Evolutionary conservation across 2,113 vertebrate genomes (phyloP).

Genomic region (Gavialis gangeticus): DNA sequence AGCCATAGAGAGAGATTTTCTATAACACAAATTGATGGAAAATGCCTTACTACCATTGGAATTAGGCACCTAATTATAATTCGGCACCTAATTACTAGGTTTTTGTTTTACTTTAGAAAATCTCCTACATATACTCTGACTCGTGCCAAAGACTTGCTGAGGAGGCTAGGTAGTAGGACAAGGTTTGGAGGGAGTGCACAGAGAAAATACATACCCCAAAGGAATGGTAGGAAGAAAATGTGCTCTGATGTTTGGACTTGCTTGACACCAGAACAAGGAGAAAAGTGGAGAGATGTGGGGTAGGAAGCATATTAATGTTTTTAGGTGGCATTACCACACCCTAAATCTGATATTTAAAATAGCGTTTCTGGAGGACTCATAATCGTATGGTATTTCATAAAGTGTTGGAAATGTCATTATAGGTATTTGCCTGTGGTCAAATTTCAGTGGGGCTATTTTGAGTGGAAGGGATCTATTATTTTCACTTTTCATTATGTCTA

Average conservation of each 20-base stretch:
- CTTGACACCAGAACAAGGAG: conserved; percentile 18
- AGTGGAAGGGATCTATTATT: not conserved
- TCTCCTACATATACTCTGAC: conserved; percentile 41
- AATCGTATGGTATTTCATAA: not conserved
- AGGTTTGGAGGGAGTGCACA: not conserved
- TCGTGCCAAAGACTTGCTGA: not conserved
- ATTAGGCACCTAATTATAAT: conserved; percentile 55
- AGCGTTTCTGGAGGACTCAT: not conserved
- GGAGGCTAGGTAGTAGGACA: not conserved
- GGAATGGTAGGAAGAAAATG: not conserved
- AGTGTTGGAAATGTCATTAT: not conserved
- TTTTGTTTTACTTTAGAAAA: conserved; percentile 45
- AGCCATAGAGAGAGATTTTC: conserved; percentile 37
- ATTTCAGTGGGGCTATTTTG: not conserved
- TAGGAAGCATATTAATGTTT: not conserved
- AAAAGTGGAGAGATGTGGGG: not conserved
- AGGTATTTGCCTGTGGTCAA: not conserved
- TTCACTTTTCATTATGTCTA: not conserved
- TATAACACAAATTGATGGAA: conserved; percentile 15
- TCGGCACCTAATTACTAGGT: conserved; percentile 26
- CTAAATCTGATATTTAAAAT: not conserved
- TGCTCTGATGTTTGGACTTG: conserved; percentile 52
- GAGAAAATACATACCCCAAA: not conserved
- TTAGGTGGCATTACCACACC: not conserved
- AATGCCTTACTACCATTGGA: conserved; percentile 31